Evolutionary conservation across 2,113 vertebrate genomes (phyloP).

Genomic region (Phaethon lepturus): DNA sequence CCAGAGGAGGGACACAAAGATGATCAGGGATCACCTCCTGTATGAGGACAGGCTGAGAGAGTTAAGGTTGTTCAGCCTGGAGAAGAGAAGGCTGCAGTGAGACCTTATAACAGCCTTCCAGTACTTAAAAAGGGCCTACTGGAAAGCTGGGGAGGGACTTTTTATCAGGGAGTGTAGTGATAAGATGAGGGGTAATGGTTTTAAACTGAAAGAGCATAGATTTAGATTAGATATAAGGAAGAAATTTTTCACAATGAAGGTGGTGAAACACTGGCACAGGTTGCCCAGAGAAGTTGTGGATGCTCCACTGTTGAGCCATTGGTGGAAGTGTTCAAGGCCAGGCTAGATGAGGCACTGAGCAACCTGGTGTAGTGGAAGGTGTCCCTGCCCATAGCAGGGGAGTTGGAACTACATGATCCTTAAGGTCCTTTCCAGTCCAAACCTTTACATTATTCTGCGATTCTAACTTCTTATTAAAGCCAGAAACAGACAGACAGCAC

Average conservation of each 20-base stretch:
- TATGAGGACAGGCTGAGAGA: too few relatives aligned
- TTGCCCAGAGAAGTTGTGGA: too few relatives aligned
- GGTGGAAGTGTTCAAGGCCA: not conserved
- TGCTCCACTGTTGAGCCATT: too few relatives aligned
- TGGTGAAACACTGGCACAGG: not conserved
- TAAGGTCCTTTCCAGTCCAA: not conserved
- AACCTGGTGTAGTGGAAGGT: not conserved
- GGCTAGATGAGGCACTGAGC: not conserved
- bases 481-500: not conserved
- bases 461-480: not conserved
- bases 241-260: too few relatives aligned
- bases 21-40: too few relatives aligned
- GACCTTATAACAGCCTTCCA: too few relatives aligned
- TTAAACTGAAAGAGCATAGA: not conserved
- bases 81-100: too few relatives aligned
- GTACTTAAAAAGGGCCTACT: too few relatives aligned
- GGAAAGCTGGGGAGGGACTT: too few relatives aligned
- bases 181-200: not conserved
- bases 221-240: not conserved
- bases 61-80: too few relatives aligned
- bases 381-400: not conserved
- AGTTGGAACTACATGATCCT: accelerated
- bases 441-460: not conserved
- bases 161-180: too few relatives aligned
- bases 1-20: too few relatives aligned